These are phyloP conservation scores for Muscicapa comitata DNA, from an alignment of 2,797 vertebrate genomes.

Conservation along the genomic window DNA sequence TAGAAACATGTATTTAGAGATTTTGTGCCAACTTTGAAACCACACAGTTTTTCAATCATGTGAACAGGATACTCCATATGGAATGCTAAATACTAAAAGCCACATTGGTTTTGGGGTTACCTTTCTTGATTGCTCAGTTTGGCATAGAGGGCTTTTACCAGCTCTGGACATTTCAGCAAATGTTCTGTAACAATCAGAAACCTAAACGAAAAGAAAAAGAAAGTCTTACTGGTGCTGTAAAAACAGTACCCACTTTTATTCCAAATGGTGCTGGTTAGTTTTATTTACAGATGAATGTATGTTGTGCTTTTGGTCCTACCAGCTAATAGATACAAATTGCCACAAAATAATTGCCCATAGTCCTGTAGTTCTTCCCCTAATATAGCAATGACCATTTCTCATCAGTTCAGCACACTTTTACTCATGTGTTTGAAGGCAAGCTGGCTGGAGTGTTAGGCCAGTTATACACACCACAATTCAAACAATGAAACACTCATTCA, in stretches of 20 bases:
- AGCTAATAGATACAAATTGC: background rate
- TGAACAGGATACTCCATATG: slow-evolving; percentile 63
- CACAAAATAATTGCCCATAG: background rate
- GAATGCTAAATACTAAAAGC: slow-evolving; percentile 68
- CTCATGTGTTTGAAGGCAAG: background rate
- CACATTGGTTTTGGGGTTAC: slow-evolving; percentile 75
- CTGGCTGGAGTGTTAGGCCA: background rate
- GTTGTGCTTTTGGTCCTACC: background rate
- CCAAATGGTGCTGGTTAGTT: background rate
- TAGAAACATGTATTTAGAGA: slow-evolving; percentile 75
- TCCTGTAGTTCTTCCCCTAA: background rate
- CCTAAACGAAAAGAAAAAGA: slow-evolving; percentile 67
- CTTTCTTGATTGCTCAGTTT: slow-evolving; percentile 88
- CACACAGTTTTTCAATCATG: slow-evolving; percentile 66
- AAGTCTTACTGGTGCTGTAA: slow-evolving; percentile 11
- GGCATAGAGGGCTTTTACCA: slow-evolving; percentile 86
- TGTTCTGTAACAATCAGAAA: slow-evolving; percentile 89
- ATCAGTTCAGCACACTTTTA: background rate
- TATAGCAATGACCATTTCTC: background rate
- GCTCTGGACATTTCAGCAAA: slow-evolving; percentile 85
- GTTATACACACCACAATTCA: background rate
- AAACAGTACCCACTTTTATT: background rate
- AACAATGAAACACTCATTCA: background rate
- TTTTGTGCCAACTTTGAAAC: slow-evolving; percentile 70
- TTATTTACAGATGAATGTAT: accelerated